Conservation (phyloP, 2,888 invertebrate species). For the Vandiemenella viatica region DNA sequence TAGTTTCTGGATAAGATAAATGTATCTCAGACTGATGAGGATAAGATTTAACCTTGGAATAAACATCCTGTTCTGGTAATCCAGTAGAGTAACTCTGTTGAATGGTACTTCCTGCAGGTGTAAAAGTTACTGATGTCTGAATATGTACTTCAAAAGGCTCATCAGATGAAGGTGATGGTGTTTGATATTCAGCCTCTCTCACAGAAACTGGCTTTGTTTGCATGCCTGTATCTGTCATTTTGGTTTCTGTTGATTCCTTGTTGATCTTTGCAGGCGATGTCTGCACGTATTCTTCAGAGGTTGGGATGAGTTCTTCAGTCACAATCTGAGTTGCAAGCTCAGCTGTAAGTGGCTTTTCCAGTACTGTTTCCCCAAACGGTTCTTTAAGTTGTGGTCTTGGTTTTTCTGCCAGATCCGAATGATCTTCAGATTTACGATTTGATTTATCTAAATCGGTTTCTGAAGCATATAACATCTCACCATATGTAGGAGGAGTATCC, state of each 20-base stretch:
- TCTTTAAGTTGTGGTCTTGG: too few species aligned
- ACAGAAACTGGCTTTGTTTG: constrained; percentile 45
- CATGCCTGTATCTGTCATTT: constrained; percentile 24
- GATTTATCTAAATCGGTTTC: neutral
- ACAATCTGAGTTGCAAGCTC: constrained; percentile 34
- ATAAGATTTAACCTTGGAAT: constrained; percentile 1
- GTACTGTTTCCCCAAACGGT: too few species aligned
- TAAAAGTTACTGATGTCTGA: constrained; percentile 40
- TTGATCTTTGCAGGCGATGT: too few species aligned
- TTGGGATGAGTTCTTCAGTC: constrained; percentile 25
- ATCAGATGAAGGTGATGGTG: constrained; percentile 22
- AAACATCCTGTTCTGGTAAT: constrained; percentile 30
- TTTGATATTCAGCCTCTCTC: constrained; percentile 29
- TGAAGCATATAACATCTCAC: neutral
- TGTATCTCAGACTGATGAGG: neutral
- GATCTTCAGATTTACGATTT: neutral
- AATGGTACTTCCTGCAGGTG: too few species aligned
- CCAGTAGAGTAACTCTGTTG: too few species aligned
- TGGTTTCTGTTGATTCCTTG: too few species aligned
- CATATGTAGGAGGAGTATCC: neutral
- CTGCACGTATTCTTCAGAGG: constrained; percentile 13
- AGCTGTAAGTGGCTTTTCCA: too few species aligned
- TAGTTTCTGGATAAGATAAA: neutral
- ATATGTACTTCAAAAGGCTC: constrained; percentile 46
- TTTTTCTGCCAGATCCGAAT: too few species aligned